Base-by-base conservation (phyloP, 2,888 invertebrate species). In the Macrophya alboannulata region DNA sequence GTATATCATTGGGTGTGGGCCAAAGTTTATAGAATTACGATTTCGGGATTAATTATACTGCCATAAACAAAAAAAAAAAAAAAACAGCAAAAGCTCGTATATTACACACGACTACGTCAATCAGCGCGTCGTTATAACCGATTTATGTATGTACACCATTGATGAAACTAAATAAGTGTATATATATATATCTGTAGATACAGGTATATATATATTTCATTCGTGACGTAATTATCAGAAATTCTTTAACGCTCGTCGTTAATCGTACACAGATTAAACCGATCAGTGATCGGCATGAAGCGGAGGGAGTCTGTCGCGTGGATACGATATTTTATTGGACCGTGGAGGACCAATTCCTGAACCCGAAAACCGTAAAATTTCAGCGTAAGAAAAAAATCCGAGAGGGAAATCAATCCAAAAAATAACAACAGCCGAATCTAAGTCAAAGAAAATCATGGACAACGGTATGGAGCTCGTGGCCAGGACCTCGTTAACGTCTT, bases 401-500 rank as follows among this genome's bases (percentile, higher is more conserved):
- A 25, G 1, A 48, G 4, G 12, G 12, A 48, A 48, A 48, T 25
- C 21, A 37, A 4, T 25, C 6, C 9, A 9, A 17, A 12, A 68
- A 68, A 17, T 8, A 37, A 37, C 0, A 37, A 37, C 0, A 77
- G 31, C 31, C 31, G 15, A 1, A 40, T 21, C 5, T 4, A 45
- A 68, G 15, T 31, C 37, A 15, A 74, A 74, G 45, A 17, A 43
- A 51, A 88, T 86, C 37, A 93, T 93, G 92, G 93, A 93, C 88
- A 71, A 4, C 45, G 55, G 51, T n/a, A 90, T 93, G 85, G 93
- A 93, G 88, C 86, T 93, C 51, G 92, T 93, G n/a, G 91, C 93
- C 10, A 90, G 93, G 85, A 95, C 95, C 86, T 95, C 95, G 21
- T 89, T 95, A 59, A 95, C 95, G 59, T 95, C 95, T 1, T 90